phyloP scores from a whole-genome alignment of 2,797 vertebrate species.

The Scolopax rusticola region DNA sequence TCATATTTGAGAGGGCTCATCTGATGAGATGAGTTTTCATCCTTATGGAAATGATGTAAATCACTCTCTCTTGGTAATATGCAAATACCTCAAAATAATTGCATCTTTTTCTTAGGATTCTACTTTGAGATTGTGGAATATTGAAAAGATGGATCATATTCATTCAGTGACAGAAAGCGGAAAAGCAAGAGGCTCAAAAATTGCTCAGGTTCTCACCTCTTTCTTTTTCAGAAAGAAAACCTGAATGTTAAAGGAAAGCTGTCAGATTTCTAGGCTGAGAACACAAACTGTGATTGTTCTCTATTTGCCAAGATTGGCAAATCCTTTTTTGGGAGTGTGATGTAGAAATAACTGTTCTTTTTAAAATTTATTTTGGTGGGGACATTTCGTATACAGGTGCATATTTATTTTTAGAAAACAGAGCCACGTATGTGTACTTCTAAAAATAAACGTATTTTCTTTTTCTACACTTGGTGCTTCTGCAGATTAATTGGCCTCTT shows the following conservation, averaged over 20 bases:
- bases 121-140: slow-evolving; percentile 82
- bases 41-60: background rate
- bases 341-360: background rate
- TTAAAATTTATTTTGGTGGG: background rate
- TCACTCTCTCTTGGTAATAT: background rate
- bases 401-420: background rate
- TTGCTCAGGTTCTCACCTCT: slow-evolving; percentile 71
- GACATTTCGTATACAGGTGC: background rate
- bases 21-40: background rate
- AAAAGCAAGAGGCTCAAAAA: slow-evolving; percentile 56
- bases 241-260: background rate
- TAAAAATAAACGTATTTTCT: background rate
- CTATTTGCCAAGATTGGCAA: background rate
- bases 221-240: background rate
- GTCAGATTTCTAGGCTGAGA: background rate
- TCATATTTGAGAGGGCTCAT: background rate
- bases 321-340: background rate
- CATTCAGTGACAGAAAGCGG: slow-evolving; percentile 70
- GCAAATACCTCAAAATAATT: background rate
- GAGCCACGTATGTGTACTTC: background rate
- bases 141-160: slow-evolving; percentile 76
- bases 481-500: background rate
- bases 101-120: slow-evolving; percentile 73
- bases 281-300: background rate
- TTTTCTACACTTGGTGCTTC: background rate